Percentiles rank a stretch among this genome's conserved stretches.
Conservation (phyloP, 2,888 invertebrate species). For the Protophormia terraenovae region DNA sequence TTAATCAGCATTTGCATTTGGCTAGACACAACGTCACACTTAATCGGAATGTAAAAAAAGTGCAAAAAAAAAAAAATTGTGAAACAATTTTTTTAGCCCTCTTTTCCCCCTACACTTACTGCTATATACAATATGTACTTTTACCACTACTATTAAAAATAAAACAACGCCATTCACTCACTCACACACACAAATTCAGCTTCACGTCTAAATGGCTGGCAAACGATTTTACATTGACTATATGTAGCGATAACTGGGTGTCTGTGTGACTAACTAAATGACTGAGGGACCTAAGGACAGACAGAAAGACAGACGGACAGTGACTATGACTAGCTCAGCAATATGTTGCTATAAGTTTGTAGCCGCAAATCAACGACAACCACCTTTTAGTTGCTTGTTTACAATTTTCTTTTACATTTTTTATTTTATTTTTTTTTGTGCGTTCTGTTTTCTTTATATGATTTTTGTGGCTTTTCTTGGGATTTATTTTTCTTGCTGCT, state of each 20-base stretch:
- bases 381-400: conserved; percentile 42
- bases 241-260: background rate
- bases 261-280: background rate
- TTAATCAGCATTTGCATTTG: conserved; percentile 67
- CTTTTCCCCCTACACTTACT: background rate
- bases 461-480: conserved; percentile 34
- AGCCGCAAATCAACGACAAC: conserved; percentile 24
- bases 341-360: background rate
- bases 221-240: background rate
- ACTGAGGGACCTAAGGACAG: no score
- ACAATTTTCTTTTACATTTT: conserved; percentile 12
- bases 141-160: conserved; percentile 32
- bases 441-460: conserved; percentile 9
- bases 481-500: background rate
- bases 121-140: no score
- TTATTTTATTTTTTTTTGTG: background rate
- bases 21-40: conserved; percentile 70
- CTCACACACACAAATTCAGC: background rate
- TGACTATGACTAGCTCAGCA: background rate
- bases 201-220: background rate
- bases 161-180: background rate
- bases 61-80: conserved; percentile 13
- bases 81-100: conserved; percentile 10
- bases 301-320: no score
- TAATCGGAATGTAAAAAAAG: conserved; percentile 56